These are phyloP conservation scores for Castor canadensis DNA, from an alignment of 2,113 vertebrate genomes.

Conservation along the genomic window DNA sequence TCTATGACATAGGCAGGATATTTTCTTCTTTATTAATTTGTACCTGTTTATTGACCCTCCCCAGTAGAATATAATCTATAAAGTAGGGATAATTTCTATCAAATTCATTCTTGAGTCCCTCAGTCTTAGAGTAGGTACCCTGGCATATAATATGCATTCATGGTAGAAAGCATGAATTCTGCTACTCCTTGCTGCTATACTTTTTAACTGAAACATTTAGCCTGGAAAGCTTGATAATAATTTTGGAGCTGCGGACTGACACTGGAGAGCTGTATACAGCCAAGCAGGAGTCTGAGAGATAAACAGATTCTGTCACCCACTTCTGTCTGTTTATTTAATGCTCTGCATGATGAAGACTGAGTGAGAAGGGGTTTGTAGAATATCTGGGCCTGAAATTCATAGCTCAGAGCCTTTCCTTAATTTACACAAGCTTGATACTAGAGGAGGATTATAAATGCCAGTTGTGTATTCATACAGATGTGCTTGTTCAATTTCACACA, in stretches of 20 bases:
- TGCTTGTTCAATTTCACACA: not conserved
- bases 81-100: too few species aligned
- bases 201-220: not conserved
- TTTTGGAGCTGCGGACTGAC: not conserved
- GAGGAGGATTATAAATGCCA: not conserved
- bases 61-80: too few species aligned
- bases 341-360: not conserved
- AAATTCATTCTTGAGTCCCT: not conserved
- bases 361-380: not conserved
- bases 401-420: not conserved
- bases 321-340: not conserved
- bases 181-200: not conserved
- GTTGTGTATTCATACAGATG: not conserved
- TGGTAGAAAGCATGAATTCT: not conserved
- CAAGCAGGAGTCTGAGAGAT: not conserved
- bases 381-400: not conserved
- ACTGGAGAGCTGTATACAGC: not conserved
- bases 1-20: not conserved
- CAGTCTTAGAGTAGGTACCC: not conserved
- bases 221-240: not conserved
- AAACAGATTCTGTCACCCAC: not conserved
- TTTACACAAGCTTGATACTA: not conserved
- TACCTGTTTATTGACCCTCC: not conserved
- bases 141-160: too few species aligned
- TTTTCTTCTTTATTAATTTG: conserved; percentile 3